These are phyloP conservation scores for Channa argus DNA, from an alignment of 2,113 vertebrate genomes.

Conservation along the genomic window DNA sequence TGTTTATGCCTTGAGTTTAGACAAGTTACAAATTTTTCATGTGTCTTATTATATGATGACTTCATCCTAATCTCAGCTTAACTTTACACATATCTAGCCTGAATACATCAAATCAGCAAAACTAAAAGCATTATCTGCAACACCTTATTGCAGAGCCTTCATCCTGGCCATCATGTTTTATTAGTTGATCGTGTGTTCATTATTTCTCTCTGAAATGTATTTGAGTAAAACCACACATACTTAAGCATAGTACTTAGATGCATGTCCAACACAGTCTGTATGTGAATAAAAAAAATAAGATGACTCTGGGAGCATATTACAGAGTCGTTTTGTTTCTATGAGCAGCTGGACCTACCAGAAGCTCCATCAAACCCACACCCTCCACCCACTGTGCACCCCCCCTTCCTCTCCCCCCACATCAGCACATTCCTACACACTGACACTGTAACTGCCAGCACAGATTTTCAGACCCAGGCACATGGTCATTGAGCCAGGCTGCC, in stretches of 20 bases:
- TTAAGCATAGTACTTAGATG: too few species aligned
- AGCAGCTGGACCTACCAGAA: constrained; percentile 29
- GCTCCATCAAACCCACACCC: constrained; percentile 15
- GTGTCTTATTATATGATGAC: background rate
- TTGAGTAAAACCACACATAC: background rate
- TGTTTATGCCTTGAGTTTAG: too few species aligned
- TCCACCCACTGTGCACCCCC: background rate
- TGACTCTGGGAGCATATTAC: background rate
- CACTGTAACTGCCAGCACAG: constrained; percentile 69
- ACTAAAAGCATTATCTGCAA: too few species aligned
- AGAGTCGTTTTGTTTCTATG: background rate
- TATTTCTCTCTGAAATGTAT: background rate
- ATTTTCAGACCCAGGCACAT: constrained; percentile 48
- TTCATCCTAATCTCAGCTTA: background rate
- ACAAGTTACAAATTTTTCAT: background rate
- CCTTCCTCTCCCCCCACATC: constrained; percentile 65
- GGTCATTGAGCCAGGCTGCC: constrained; percentile 37
- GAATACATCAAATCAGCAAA: background rate
- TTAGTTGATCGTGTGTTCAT: too few species aligned
- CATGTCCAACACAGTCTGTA: too few species aligned
- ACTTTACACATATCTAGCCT: background rate
- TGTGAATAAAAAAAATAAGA: background rate
- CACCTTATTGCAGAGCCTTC: too few species aligned
- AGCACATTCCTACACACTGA: constrained; percentile 82
- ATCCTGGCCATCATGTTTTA: too few species aligned